Evolutionary conservation across 2,113 vertebrate genomes (phyloP).

Genomic region (Ramphastos sulfuratus): DNA sequence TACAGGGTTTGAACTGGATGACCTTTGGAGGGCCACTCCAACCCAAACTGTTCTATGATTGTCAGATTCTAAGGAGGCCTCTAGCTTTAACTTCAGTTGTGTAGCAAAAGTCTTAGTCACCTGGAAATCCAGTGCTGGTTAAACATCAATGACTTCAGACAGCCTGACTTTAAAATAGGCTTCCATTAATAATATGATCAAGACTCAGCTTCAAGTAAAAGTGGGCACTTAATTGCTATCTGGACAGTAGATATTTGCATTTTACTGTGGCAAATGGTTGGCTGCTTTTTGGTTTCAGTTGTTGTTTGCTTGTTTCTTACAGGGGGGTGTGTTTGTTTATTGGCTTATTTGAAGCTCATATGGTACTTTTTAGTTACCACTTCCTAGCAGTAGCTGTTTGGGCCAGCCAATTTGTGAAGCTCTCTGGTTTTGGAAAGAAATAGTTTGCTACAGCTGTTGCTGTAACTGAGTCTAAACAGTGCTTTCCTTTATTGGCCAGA

Average conservation of each 20-base stretch:
- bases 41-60: too few relatives aligned
- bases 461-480: conserved; percentile 3
- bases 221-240: not conserved
- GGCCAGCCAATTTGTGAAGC: not conserved
- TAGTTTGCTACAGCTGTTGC: not conserved
- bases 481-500: conserved; percentile 1
- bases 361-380: not conserved
- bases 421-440: not conserved
- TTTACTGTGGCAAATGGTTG: not conserved
- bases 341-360: not conserved
- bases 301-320: not conserved
- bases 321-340: not conserved
- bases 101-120: not conserved
- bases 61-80: too few relatives aligned
- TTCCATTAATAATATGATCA: not conserved
- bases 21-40: too few relatives aligned
- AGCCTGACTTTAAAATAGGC: not conserved
- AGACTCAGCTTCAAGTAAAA: not conserved
- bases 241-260: not conserved
- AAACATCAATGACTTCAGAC: not conserved
- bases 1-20: too few relatives aligned
- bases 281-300: not conserved
- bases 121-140: not conserved
- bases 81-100: not conserved
- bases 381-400: not conserved